Evolutionary conservation across 2,113 vertebrate species (phyloP), one percentile per base, ranked within the genome.

Genomic region (Pseudorasbora parva): DNA sequence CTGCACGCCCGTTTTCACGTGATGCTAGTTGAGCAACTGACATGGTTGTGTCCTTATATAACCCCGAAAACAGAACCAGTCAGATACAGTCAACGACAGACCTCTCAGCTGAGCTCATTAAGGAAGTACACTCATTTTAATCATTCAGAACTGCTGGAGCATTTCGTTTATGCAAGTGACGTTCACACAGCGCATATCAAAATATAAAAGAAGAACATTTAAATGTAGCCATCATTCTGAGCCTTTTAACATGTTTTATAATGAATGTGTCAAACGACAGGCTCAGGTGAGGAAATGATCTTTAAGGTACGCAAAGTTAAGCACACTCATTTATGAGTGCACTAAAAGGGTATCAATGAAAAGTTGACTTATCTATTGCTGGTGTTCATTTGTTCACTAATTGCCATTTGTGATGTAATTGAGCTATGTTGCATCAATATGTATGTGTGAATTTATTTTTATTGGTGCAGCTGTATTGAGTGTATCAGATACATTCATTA

Each of bases 351-450:
- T 64, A 82, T 75, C 30, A 56, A 17, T 33, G 74, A 88, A 82
- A 45, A 11, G 62, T 78, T 33, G 43, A 17, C 49, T 49, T 86
- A 88, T 86, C 74, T 84, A 71, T 77, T 72, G 25, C 81, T 83
- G 83, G 41, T 33, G 37, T 69, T 79, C n/a, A 66, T 5, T 47
- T 75, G 37, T 77, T 71, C 64, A 76, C 77, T 60, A 77, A 76
- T 81, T 81, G 30, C 21, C 74, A 81, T 81, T 86, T 78, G 82
- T 82, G 78, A 72, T 78, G 72, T 87, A 59, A 66, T 59, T 15
- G 25, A 79, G 64, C 69, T 82, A 5, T 41, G 71, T 75, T 83
- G 30, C 37, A 33, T 45, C n/a, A 8, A 23, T 30, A 33, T 83
- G 68, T 69, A 54, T 84, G 60, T 81, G 23, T 75, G 33, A 37